Percentiles rank a stretch among this genome's conserved stretches.
Conservation (phyloP, 2,888 invertebrate species). For the Choreutis nemorana region DNA sequence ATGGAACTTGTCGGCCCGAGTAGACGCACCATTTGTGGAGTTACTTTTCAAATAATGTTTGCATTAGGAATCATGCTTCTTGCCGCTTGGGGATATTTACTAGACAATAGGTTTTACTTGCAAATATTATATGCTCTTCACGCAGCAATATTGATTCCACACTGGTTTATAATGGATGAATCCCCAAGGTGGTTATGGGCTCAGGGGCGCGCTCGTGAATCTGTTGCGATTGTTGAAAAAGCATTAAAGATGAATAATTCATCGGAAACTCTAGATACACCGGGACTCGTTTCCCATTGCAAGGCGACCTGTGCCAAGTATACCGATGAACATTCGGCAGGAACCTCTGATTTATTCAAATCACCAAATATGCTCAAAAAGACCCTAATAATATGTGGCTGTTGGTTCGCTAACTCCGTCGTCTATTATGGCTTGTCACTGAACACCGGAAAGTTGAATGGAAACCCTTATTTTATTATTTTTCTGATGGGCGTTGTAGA, state of each 20-base stretch:
- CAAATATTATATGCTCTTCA: conserved; percentile 83
- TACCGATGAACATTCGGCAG: conserved; percentile 58
- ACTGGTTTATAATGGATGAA: conserved; percentile 88
- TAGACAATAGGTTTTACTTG: conserved; percentile 75
- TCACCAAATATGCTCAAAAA: conserved; percentile 80
- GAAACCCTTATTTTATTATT: conserved; percentile 81
- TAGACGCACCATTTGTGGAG: conserved; percentile 81
- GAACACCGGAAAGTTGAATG: conserved; percentile 79
- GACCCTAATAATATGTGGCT: conserved; percentile 80
- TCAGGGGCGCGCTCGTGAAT: conserved; percentile 78
- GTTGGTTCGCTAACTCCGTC: conserved; percentile 88
- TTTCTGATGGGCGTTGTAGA: conserved; percentile 84
- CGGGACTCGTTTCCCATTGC: conserved; percentile 70
- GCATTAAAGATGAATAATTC: conserved; percentile 76
- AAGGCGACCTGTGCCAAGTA: conserved; percentile 58
- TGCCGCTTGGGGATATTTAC: conserved; percentile 82
- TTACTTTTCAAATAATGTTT: conserved; percentile 81
- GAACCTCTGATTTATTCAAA: conserved; percentile 77
- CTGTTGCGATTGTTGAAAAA: conserved; percentile 76
- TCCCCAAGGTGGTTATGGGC: conserved; percentile 90
- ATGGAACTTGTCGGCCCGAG: conserved; percentile 87
- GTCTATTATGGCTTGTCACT: conserved; percentile 87
- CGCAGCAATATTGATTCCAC: conserved; percentile 73
- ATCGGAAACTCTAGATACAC: conserved; percentile 68
- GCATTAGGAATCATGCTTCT: conserved; percentile 83